Evolutionary conservation across 2,888 invertebrate genomes (phyloP).

Genomic region (Cryptocephalus primarius): DNA sequence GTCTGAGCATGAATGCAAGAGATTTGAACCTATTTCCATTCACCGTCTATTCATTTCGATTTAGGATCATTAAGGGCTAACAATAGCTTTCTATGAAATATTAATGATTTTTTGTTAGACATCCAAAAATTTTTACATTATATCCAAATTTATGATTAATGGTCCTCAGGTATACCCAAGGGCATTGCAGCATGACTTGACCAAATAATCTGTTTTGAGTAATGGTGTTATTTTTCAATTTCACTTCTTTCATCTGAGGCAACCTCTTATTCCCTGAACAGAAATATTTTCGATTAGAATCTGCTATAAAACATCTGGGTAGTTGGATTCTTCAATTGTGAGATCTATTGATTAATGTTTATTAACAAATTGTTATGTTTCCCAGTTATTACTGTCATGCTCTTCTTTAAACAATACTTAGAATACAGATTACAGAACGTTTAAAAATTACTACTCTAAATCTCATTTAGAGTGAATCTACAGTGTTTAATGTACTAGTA

Average conservation of each 20-base stretch:
- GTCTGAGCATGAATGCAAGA: conserved; percentile 6
- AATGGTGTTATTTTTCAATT: conserved; percentile 23
- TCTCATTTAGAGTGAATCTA: no score
- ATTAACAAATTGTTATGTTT: no score
- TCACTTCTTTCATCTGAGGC: conserved; percentile 13
- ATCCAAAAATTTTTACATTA: conserved; percentile 37
- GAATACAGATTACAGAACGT: no score
- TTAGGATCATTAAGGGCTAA: conserved; percentile 28
- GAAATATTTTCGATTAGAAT: conserved; percentile 19
- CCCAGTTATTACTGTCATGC: no score
- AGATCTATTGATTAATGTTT: no score
- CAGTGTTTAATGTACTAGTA: no score
- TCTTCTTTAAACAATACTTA: no score
- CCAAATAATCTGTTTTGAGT: conserved; percentile 27
- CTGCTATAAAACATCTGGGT: conserved; percentile 29
- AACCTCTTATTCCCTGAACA: conserved; percentile 14
- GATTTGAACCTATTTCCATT: conserved; percentile 11
- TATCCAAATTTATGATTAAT: conserved; percentile 38
- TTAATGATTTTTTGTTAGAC: conserved; percentile 37
- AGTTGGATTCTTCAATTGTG: conserved; percentile 27
- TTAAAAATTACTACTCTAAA: no score
- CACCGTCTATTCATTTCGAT: conserved; percentile 16
- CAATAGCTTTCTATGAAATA: conserved; percentile 42
- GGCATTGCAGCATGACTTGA: conserved; percentile 33
- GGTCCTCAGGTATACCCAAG: conserved; percentile 31